Base-by-base conservation (phyloP, 2,113 vertebrate genomes). In the Apaloderma vittatum region DNA sequence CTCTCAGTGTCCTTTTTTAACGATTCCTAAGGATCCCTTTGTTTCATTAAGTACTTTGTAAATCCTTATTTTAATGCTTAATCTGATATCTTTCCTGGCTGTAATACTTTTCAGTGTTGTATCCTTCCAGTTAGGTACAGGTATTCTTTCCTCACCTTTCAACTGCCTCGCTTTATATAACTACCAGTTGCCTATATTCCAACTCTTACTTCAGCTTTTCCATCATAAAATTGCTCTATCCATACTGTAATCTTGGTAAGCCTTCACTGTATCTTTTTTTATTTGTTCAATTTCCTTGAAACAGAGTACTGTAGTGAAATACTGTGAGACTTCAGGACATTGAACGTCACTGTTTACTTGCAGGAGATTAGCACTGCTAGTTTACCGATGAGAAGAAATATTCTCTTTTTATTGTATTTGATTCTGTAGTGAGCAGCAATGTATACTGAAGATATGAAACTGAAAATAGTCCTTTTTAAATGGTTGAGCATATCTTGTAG, bases 81-180 rank as follows among this genome's bases (percentile, higher is more conserved):
- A 32, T 58, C 24, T 57, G 8, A 48, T 67, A 77, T 74, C 5
- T 74, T 77, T n/a, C 4, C 0, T 66, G 24, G 30, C 19, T 79
- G 0, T 79, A 27, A 26, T 43, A 11, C 18, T 14, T 79, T 85
- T 7, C 46, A 32, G 0, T 62, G 23, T 55, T 77, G 5, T 72
- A 4, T 72, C 3, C 0, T 63, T 72, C 37, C n/a, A 20, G 4
- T 62, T 54, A 12, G 0, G 0, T 49, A 14, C 13, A 20, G 7
- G 0, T 90, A 7, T 82, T 74, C 23, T 36, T 79, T 74, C 16
- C 67, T 77, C 21, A 46, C 36, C 8, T 58, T 89, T 73, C 59
- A 77, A 0, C 3, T 79, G 17, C 27, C 45, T 8, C 15, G 18
- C 57, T 71, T 80, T 8, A 5, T 81, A 0, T 27, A 71, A 12